Percentiles rank a stretch among this genome's conserved stretches.
Conservation (phyloP, 53 echinoderm and acorn worm species). For the Patiria pectinifera region DNA sequence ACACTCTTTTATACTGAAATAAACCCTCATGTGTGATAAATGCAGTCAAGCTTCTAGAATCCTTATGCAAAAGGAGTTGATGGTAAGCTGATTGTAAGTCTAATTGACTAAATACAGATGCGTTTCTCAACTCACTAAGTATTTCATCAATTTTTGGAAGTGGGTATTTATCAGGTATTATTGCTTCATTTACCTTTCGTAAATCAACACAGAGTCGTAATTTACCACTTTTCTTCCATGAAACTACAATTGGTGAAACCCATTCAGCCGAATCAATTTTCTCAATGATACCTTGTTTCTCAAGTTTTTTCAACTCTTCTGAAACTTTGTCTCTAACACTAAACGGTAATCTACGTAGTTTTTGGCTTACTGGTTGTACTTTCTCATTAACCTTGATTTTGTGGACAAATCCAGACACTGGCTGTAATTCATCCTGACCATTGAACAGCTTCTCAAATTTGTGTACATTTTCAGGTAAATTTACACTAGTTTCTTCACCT, state of each 20-base stretch:
- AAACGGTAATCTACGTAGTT: constrained; percentile 54
- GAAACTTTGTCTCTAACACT: neutral
- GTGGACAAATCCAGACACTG: constrained; percentile 11
- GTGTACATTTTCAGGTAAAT: neutral
- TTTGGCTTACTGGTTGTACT: constrained; percentile 37
- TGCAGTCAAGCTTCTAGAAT: constrained; percentile 68
- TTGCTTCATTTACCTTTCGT: constrained; percentile 68
- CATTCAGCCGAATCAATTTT: constrained; percentile 68
- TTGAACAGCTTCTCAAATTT: constrained; percentile 18
- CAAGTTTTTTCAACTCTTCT: constrained; percentile 58
- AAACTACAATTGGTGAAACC: constrained; percentile 77
- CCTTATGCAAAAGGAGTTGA: constrained; percentile 63
- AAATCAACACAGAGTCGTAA: constrained; percentile 79
- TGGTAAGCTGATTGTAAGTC: constrained; percentile 73
- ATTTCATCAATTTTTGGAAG: constrained; percentile 76
- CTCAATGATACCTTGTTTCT: constrained; percentile 75
- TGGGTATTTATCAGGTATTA: constrained; percentile 73
- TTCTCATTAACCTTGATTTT: constrained; percentile 32
- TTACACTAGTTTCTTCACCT: neutral
- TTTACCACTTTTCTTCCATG: constrained; percentile 64
- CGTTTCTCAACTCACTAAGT: constrained; percentile 49
- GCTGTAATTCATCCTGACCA: neutral
- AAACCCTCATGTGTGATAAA: constrained; percentile 76
- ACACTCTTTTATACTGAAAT: constrained; percentile 68
- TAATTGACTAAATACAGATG: constrained; percentile 55